Evolutionary conservation across 2,797 vertebrate species (phyloP).

Genomic region (Syngnathus rostellatus): DNA sequence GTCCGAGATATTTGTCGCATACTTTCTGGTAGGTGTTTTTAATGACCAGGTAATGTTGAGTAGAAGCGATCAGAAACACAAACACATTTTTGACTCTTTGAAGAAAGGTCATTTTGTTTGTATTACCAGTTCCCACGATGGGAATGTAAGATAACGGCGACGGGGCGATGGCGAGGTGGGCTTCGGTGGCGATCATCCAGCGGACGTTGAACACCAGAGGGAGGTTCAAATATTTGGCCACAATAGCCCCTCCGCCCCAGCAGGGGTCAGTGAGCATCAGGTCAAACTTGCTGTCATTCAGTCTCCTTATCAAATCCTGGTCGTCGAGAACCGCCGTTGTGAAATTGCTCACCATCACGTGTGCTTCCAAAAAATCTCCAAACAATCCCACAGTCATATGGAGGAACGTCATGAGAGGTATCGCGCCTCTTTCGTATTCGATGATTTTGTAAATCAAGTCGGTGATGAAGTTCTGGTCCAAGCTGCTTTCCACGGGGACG

Average conservation of each 20-base stretch:
- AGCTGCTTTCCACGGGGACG: conserved; percentile 19
- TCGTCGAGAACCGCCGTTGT: conserved; percentile 21
- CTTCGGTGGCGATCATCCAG: conserved; percentile 32
- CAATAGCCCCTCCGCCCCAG: conserved; percentile 36
- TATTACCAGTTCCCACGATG: conserved; percentile 22
- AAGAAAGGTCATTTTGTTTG: conserved; percentile 41
- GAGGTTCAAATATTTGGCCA: conserved; percentile 49
- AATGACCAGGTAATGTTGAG: not conserved
- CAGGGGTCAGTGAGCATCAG: conserved; percentile 41
- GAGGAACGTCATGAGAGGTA: conserved; percentile 12
- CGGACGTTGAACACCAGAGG: conserved; percentile 49
- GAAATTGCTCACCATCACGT: conserved; percentile 1
- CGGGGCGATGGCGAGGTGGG: conserved; percentile 41
- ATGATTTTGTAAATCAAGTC: fast-evolving
- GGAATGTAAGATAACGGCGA: conserved; percentile 49
- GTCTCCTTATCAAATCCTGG: conserved; percentile 19
- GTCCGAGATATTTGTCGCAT: conserved; percentile 47
- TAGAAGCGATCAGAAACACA: not conserved
- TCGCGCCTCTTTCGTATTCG: conserved; percentile 18
- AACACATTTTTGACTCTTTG: conserved; percentile 36
- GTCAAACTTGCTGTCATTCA: conserved; percentile 38
- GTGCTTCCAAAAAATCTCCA: not conserved
- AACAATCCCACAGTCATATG: conserved; percentile 7
- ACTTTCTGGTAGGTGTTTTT: conserved; percentile 25
- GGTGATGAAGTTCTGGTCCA: conserved; percentile 14